Evolutionary conservation across 2,797 vertebrate species (phyloP).

Genomic region (Sciaenops ocellatus): DNA sequence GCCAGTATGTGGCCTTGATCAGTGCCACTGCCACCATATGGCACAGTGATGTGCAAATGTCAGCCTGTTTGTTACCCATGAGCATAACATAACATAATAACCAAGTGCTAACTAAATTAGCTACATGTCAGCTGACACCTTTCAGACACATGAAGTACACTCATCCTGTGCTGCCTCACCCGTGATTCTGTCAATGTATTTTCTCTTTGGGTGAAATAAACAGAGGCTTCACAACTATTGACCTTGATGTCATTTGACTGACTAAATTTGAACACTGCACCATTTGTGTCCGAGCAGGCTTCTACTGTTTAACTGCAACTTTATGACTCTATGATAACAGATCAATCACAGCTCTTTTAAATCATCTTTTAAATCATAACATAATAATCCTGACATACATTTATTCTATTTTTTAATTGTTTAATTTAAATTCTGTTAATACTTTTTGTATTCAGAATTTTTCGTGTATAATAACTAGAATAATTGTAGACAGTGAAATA

Average conservation of each 20-base stretch:
- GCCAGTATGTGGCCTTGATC: constrained; percentile 57
- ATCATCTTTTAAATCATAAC: too few species aligned
- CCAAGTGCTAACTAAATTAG: constrained; percentile 4
- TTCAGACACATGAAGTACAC: not conserved
- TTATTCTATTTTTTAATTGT: not conserved
- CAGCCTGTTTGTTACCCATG: constrained; percentile 35
- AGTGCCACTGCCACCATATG: constrained; percentile 52
- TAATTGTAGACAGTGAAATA: not conserved
- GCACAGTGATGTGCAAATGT: constrained; percentile 51
- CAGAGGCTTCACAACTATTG: not conserved
- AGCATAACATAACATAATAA: constrained; percentile 12
- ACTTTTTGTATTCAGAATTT: not conserved
- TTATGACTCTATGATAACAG: too few species aligned
- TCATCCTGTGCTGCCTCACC: not conserved
- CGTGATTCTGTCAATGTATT: not conserved
- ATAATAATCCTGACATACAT: too few species aligned
- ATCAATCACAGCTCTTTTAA: not conserved
- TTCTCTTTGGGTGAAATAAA: not conserved
- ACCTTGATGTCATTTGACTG: too few species aligned
- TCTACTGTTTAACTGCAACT: too few species aligned
- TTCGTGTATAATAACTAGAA: not conserved
- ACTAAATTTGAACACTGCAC: too few species aligned
- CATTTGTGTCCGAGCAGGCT: too few species aligned
- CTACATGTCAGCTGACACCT: not conserved
- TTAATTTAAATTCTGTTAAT: not conserved